A percentile compares a stretch with the other conserved stretches of the same genome.
These are phyloP conservation scores for Polietes domitor DNA, from an alignment of 2,888 invertebrate species.

Conservation along the genomic window DNA sequence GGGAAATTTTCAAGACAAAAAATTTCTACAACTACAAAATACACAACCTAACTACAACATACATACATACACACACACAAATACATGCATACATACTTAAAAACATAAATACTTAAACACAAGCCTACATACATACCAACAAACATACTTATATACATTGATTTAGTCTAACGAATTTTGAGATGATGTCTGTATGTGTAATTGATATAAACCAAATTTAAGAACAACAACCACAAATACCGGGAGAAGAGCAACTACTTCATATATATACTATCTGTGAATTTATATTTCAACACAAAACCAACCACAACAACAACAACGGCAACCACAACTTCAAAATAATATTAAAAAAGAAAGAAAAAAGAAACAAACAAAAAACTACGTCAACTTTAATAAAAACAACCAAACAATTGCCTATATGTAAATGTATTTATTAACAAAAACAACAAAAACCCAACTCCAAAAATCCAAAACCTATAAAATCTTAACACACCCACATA, in stretches of 20 bases:
- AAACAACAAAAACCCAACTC: conserved; percentile 14
- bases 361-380: background rate
- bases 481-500: conserved; percentile 1
- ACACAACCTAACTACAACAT: background rate
- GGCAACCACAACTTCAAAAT: conserved; percentile 11
- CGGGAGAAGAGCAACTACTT: conserved; percentile 3
- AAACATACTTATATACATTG: conserved; percentile 18
- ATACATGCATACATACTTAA: too few species aligned
- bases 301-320: conserved; percentile 10
- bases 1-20: conserved; percentile 8
- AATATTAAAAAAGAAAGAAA: too few species aligned
- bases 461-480: too few species aligned
- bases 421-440: conserved; percentile 47
- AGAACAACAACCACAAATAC: background rate
- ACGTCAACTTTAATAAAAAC: background rate
- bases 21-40: background rate
- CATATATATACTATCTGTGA: background rate
- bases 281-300: conserved; percentile 11
- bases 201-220: background rate
- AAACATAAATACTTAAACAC: too few species aligned
- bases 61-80: background rate
- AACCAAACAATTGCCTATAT: conserved; percentile 36
- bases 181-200: background rate
- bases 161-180: background rate
- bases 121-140: background rate